phyloP scores from a whole-genome alignment of 2,797 vertebrate genomes.

The Periparus ater region DNA sequence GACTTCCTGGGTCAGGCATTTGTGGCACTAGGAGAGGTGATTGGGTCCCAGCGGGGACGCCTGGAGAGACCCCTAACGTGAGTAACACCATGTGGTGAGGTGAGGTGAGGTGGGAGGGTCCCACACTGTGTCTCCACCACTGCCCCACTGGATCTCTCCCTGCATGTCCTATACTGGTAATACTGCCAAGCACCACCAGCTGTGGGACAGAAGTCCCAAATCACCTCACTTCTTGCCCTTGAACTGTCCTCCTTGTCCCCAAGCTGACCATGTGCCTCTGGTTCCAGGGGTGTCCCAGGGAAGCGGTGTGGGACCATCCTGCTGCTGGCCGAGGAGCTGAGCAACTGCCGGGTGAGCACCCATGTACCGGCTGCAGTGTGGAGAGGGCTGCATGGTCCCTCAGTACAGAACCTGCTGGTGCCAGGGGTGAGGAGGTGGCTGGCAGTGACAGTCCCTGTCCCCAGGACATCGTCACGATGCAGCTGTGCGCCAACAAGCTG shows the following conservation, averaged over 20 bases:
- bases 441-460: background rate
- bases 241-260: background rate
- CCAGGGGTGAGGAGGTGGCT: background rate
- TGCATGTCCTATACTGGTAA: background rate
- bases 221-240: background rate
- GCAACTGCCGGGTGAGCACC: constrained; percentile 91
- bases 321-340: constrained; percentile 91
- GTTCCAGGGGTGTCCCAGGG: constrained; percentile 85
- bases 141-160: background rate
- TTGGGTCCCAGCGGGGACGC: constrained; percentile 89
- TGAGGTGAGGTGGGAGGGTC: background rate
- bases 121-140: background rate
- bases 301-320: constrained; percentile 90
- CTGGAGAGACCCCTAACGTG: constrained; percentile 90
- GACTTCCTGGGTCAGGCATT: constrained; percentile 95
- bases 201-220: background rate
- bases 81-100: constrained; percentile 60
- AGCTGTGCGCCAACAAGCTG: constrained; percentile 95
- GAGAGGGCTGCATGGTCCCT: background rate
- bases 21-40: constrained; percentile 94
- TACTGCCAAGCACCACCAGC: background rate
- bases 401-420: accelerated
- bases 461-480: constrained; percentile 94
- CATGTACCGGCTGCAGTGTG: accelerated
- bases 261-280: background rate